Conservation (phyloP, 2,888 invertebrate genomes). For the Dryomyza anilis region DNA sequence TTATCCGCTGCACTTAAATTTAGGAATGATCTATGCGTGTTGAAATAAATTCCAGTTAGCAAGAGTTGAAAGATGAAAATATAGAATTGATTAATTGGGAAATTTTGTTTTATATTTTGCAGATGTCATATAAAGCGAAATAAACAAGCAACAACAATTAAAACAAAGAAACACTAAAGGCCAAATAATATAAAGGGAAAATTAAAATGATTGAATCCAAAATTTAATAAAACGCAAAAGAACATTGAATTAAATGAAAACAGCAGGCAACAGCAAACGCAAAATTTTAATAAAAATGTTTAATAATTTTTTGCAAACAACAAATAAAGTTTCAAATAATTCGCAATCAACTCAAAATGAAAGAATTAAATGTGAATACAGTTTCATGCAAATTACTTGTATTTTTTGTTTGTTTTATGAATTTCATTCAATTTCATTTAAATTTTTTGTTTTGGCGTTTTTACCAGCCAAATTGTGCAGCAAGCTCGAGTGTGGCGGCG, state of each 20-base stretch:
- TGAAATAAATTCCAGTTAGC: conserved; percentile 7
- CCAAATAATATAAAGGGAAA: neutral
- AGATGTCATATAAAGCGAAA: neutral
- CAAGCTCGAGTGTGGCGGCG: conserved; percentile 73
- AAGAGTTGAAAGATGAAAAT: neutral
- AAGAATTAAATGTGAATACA: neutral
- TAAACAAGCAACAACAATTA: neutral
- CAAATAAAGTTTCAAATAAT: neutral
- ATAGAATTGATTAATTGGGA: neutral
- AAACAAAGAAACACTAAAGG: neutral
- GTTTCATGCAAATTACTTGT: neutral
- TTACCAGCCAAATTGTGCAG: conserved; percentile 70
- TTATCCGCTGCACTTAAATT: conserved; percentile 4
- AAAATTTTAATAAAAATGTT: neutral
- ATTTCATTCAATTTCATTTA: neutral
- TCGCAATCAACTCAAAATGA: neutral
- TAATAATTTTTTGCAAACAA: no score
- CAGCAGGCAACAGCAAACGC: neutral
- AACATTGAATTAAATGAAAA: neutral
- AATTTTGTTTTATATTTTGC: neutral
- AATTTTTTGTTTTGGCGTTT: conserved; percentile 6
- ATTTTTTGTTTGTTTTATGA: neutral
- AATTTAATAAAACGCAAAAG: neutral
- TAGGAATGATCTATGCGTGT: conserved; percentile 11
- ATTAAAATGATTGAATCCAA: neutral